Evolutionary conservation across 1,140 invertebrate genomes (phyloP).

Genomic region (Fopius arisanus): DNA sequence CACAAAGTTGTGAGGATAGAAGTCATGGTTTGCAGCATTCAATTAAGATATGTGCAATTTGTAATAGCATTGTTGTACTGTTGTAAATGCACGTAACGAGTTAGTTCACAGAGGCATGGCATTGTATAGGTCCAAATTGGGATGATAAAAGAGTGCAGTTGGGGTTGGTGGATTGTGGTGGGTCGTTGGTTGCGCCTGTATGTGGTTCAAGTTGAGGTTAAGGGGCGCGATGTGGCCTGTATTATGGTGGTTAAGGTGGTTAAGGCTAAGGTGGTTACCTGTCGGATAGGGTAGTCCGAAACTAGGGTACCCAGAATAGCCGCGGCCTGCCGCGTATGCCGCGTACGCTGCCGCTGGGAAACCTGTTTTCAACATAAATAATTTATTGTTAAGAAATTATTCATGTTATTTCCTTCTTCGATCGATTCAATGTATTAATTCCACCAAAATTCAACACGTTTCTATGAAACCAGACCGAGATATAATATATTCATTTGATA

Average conservation of each 20-base stretch:
- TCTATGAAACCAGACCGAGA: too few relatives aligned
- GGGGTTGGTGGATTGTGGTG: conserved; percentile 65
- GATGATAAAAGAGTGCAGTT: conserved; percentile 68
- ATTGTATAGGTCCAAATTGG: conserved; percentile 68
- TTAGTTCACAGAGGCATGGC: conserved; percentile 85
- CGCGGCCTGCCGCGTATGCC: conserved; percentile 91
- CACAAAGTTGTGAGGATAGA: background rate
- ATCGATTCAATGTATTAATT: conserved; percentile 21
- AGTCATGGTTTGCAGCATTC: background rate
- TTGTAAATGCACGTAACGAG: background rate
- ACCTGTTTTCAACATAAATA: conserved; percentile 66
- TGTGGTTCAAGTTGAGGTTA: conserved; percentile 63
- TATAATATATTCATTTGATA: background rate
- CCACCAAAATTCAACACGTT: background rate
- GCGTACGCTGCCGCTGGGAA: conserved; percentile 92
- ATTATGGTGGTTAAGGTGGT: conserved; percentile 66
- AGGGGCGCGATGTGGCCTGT: conserved; percentile 61
- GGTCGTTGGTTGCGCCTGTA: conserved; percentile 59
- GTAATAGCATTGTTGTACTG: background rate
- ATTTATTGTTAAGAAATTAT: conserved; percentile 8
- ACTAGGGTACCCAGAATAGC: conserved; percentile 95
- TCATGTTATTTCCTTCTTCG: too few relatives aligned
- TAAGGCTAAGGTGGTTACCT: conserved; percentile 83
- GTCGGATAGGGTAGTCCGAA: conserved; percentile 95
- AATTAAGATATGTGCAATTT: conserved; percentile 2